phyloP scores from a whole-genome alignment of 30 jellyfish, hydroid and myxozoan genomes.

The Cassiopea andromeda region DNA sequence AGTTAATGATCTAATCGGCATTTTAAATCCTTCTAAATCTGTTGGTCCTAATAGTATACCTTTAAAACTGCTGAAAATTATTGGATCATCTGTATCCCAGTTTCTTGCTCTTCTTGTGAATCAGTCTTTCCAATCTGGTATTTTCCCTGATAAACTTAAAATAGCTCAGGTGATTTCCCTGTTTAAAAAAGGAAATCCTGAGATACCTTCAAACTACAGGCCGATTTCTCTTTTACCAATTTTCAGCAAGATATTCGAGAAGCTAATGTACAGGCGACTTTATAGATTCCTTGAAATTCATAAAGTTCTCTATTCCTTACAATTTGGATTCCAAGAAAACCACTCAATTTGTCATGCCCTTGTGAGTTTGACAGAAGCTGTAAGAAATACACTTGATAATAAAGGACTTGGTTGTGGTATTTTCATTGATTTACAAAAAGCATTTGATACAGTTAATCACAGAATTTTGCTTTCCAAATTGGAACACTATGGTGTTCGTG shows the following conservation, averaged over 20 bases:
- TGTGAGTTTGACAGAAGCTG: conserved; percentile 48
- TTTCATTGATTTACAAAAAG: conserved; percentile 47
- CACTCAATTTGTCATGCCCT: conserved; percentile 42
- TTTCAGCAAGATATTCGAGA: conserved; percentile 59
- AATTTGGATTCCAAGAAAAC: conserved; percentile 58
- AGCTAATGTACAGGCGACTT: conserved; percentile 56
- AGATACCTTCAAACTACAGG: conserved; percentile 30
- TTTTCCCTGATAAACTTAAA: conserved; percentile 27
- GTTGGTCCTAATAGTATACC: conserved; percentile 65
- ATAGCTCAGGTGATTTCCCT: conserved; percentile 43
- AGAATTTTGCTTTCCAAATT: conserved; percentile 19
- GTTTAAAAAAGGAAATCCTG: conserved; percentile 50
- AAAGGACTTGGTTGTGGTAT: conserved; percentile 26
- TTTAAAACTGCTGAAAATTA: conserved; percentile 24
- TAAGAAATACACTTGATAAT: conserved; percentile 56
- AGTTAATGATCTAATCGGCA: conserved; percentile 58
- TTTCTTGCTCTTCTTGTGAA: conserved; percentile 18
- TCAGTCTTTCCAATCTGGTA: conserved; percentile 19
- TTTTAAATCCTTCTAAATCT: conserved; percentile 61
- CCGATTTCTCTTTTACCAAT: conserved; percentile 62
- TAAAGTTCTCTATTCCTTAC: conserved; percentile 29
- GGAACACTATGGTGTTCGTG: conserved; percentile 60
- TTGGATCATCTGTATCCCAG: conserved; percentile 1
- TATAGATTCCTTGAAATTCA: conserved; percentile 41
- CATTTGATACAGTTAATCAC: conserved; percentile 44